phyloP scores from a whole-genome alignment of 2,113 vertebrate genomes.

The Agelaius tricolor region DNA sequence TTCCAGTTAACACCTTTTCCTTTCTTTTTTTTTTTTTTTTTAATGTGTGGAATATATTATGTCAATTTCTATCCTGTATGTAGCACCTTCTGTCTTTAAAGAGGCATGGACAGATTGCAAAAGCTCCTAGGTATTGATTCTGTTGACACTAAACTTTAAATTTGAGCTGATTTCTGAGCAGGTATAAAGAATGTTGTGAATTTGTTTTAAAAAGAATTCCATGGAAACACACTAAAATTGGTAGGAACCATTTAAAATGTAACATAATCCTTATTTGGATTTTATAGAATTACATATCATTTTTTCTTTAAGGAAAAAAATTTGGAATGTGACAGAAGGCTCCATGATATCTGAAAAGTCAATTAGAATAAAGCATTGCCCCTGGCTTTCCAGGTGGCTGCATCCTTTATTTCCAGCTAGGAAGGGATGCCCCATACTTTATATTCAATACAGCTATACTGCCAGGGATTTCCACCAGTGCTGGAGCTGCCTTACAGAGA shows the following conservation, averaged over 20 bases:
- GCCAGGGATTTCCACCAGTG: neutral
- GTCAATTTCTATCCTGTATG: neutral
- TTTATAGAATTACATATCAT: neutral
- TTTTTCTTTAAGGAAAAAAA: neutral
- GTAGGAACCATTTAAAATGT: neutral
- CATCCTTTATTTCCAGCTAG: neutral
- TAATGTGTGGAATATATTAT: neutral
- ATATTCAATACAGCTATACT: fast-evolving
- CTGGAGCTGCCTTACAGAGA: neutral
- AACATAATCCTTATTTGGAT: neutral
- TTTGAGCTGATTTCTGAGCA: neutral
- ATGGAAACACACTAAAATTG: neutral
- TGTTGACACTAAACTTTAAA: neutral
- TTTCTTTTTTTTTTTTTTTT: neutral
- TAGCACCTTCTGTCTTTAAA: neutral
- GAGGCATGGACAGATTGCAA: neutral
- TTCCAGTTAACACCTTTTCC: neutral
- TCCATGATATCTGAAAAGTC: neutral
- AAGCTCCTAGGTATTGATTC: neutral
- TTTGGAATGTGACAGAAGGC: neutral
- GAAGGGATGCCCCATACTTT: neutral
- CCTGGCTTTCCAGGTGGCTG: neutral
- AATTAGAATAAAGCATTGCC: neutral
- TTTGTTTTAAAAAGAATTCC: neutral
- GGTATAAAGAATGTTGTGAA: neutral